Conservation (phyloP, 2,888 invertebrate genomes). For the Cyclophora punctaria region DNA sequence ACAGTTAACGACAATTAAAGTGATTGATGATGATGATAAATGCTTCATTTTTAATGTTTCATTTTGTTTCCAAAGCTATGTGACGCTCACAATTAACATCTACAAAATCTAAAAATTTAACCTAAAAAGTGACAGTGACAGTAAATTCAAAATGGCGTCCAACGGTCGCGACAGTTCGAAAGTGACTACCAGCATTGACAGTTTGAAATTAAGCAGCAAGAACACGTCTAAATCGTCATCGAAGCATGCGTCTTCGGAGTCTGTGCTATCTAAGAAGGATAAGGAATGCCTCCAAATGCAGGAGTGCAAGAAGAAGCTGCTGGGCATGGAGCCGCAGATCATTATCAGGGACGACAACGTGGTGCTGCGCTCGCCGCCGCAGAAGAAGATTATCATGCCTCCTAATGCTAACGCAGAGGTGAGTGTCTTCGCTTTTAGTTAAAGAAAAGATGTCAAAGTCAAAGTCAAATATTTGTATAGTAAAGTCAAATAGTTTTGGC, state of each 20-base stretch:
- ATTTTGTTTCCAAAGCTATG: too few relatives aligned
- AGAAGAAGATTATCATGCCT: constrained; percentile 70
- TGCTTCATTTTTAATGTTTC: too few relatives aligned
- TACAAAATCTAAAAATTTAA: constrained; percentile 5
- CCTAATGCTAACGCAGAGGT: constrained; percentile 66
- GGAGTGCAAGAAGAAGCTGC: constrained; percentile 65
- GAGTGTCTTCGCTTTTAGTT: constrained; percentile 13
- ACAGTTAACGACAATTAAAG: too few relatives aligned
- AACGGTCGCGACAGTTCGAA: constrained; percentile 61
- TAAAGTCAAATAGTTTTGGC: too few relatives aligned
- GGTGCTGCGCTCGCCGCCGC: constrained; percentile 61
- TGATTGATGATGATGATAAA: too few relatives aligned
- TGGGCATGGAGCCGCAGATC: constrained; percentile 67
- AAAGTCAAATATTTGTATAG: neutral
- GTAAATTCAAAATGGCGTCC: constrained; percentile 50
- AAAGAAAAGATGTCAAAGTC: neutral
- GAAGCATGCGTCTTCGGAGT: constrained; percentile 68
- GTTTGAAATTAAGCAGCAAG: constrained; percentile 65
- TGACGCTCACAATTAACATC: neutral
- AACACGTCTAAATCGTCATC: constrained; percentile 56
- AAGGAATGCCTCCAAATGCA: constrained; percentile 67
- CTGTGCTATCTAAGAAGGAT: constrained; percentile 62
- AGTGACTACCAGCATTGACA: constrained; percentile 65
- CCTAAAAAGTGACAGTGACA: constrained; percentile 1
- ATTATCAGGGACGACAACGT: constrained; percentile 69